These are phyloP conservation scores for Perca fluviatilis DNA, from an alignment of 2,113 vertebrate species.

Conservation along the genomic window DNA sequence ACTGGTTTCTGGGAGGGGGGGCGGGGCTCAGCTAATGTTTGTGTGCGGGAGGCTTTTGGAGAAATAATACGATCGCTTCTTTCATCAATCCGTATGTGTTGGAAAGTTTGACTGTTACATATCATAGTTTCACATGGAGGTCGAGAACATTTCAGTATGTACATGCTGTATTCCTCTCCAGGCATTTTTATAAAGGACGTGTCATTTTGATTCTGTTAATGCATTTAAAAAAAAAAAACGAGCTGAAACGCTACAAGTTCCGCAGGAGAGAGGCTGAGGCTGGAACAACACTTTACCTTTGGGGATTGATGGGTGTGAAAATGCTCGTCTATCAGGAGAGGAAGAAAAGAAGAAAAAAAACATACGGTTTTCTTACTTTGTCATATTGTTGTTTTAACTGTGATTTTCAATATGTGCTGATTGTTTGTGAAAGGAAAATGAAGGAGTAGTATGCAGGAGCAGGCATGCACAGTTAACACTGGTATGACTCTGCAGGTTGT, in stretches of 20 bases:
- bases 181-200: constrained; percentile 39
- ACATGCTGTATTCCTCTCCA: constrained; percentile 44
- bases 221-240: constrained; percentile 15
- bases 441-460: constrained; percentile 64
- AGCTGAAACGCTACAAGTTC: constrained; percentile 20
- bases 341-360: constrained; percentile 35
- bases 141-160: constrained; percentile 46
- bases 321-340: constrained; percentile 41
- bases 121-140: constrained; percentile 81
- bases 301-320: constrained; percentile 57
- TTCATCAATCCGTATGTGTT: constrained; percentile 80
- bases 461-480: constrained; percentile 29
- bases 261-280: constrained; percentile 35
- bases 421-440: constrained; percentile 72
- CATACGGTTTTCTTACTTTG: constrained; percentile 75
- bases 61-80: constrained; percentile 61
- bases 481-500: constrained; percentile 52
- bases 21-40: constrained; percentile 58
- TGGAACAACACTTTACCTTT: constrained; percentile 45
- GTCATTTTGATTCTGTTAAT: constrained; percentile 30
- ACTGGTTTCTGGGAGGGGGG: constrained; percentile 71
- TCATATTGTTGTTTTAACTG: constrained; percentile 76
- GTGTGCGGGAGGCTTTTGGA: constrained; percentile 66
- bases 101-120: constrained; percentile 84
- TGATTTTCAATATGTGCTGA: constrained; percentile 73